A percentile compares a stretch with the other conserved stretches of the same genome.
Evolutionary conservation across 2,888 invertebrate genomes (phyloP).

Genomic region (Drosophila pullipes): DNA sequence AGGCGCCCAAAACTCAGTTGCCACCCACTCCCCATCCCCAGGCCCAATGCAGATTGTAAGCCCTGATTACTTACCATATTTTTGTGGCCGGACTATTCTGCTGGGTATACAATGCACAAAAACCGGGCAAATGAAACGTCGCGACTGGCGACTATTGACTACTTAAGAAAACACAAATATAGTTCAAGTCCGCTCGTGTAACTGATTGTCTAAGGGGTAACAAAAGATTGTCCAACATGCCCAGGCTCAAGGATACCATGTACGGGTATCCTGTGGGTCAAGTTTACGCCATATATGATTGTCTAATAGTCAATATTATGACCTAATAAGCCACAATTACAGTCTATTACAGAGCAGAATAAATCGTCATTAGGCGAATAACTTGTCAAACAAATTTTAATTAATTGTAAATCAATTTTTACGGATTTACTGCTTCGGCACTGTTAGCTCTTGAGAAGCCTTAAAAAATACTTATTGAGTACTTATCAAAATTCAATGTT

Average conservation of each 20-base stretch:
- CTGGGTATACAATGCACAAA: background rate
- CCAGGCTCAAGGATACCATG: conserved; percentile 54
- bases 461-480: background rate
- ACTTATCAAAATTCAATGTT: background rate
- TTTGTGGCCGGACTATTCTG: conserved; percentile 7
- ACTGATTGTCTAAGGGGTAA: conserved; percentile 17
- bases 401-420: background rate
- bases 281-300: conserved; percentile 34
- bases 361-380: background rate
- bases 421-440: background rate
- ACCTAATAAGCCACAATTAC: conserved; percentile 40
- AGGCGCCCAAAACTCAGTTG: conserved; percentile 8
- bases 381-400: conserved; percentile 16
- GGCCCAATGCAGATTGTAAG: conserved; percentile 56
- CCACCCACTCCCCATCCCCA: background rate
- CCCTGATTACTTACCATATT: conserved; percentile 50
- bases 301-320: conserved; percentile 1
- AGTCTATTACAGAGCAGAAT: conserved; percentile 11
- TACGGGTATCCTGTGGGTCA: conserved; percentile 45
- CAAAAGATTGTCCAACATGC: conserved; percentile 26
- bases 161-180: conserved; percentile 67
- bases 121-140: conserved; percentile 53
- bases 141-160: conserved; percentile 15
- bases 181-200: conserved; percentile 47
- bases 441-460: background rate